Evolutionary conservation across 2,113 vertebrate species (phyloP), one percentile per base, ranked within the genome.

Genomic region (Vicugna pacos): DNA sequence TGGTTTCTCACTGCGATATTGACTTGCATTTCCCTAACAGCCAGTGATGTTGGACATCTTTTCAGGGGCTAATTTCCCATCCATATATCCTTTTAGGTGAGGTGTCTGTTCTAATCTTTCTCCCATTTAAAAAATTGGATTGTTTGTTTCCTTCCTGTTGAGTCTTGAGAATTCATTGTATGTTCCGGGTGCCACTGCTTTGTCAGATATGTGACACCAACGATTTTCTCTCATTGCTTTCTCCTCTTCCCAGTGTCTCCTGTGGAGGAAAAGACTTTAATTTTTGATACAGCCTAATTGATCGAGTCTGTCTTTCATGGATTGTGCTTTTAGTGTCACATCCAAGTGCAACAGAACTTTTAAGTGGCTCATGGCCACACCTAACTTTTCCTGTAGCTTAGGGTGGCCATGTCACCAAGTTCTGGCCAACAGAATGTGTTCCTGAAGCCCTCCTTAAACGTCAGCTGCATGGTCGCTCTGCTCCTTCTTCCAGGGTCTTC

Each of bases 391-490:
- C n/a, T 17, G 32, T 8, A 38, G n/a, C 11, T 5, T 5, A 60
- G 2, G 13, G 22, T 8, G 52, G 20, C 50, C 22, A 0, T 1
- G 38, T 19, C 38, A 72, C 52, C 22, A 16, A 19, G 32, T 48
- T 67, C 46, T 20, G 65, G 46, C 30, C 46, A 13, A 38, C 0
- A 30, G 52, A 79, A 46, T 28, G 24, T 35, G 7, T 16, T 20
- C 54, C 87, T 50, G 60, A 67, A 48, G 16, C 19, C 0, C 4
- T 50, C 26, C 64, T 64, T 69, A 12, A 11, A 1, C 1, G 26
- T 30, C 17, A 9, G 82, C 22, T 0, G 16, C 24, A 0, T 0
- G 6, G 38, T 1, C 30, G n/a, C n/a, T 42, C 70, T 5, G 56
- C 5, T 26, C 73, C 46, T 38, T n/a, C 69, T 32, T 46, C 26